Conservation (phyloP, 1,140 invertebrate species). For the Notospermus geniculatus region DNA sequence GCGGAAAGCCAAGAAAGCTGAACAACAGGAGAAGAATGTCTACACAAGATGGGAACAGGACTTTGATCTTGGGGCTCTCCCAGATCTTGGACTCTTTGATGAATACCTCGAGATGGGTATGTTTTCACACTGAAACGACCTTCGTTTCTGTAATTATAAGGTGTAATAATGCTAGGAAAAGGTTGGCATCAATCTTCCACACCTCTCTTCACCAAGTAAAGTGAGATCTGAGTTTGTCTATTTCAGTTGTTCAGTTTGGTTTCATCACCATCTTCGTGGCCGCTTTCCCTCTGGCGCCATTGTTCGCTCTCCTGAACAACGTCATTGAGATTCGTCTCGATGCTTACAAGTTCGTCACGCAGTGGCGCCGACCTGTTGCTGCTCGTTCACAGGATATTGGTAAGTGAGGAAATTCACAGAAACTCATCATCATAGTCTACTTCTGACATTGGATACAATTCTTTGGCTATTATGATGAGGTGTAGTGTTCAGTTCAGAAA, state of each 20-base stretch:
- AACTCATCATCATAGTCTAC: too few relatives aligned
- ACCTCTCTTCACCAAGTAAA: too few relatives aligned
- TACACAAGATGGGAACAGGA: conserved; percentile 27
- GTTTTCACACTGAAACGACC: too few relatives aligned
- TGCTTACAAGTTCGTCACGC: conserved; percentile 78
- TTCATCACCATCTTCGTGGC: conserved; percentile 84
- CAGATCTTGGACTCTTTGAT: conserved; percentile 19
- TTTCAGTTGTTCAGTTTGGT: conserved; percentile 71
- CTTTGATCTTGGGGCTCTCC: conserved; percentile 15
- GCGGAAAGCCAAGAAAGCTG: conserved; percentile 13
- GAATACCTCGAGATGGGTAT: conserved; percentile 34
- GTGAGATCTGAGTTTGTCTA: too few relatives aligned
- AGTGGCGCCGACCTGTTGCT: conserved; percentile 77
- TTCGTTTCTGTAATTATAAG: too few relatives aligned
- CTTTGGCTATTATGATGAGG: too few relatives aligned
- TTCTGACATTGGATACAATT: too few relatives aligned
- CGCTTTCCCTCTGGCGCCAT: conserved; percentile 79
- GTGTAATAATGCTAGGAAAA: too few relatives aligned
- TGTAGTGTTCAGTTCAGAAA: too few relatives aligned
- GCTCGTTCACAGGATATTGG: conserved; percentile 86
- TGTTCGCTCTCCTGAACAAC: conserved; percentile 82
- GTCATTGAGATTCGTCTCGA: conserved; percentile 79
- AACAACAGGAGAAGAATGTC: conserved; percentile 10
- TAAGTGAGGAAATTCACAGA: conserved; percentile 28
- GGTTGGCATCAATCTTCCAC: too few relatives aligned